Evolutionary conservation across 2,888 invertebrate species (phyloP).

Genomic region (Drosophila rubida): DNA sequence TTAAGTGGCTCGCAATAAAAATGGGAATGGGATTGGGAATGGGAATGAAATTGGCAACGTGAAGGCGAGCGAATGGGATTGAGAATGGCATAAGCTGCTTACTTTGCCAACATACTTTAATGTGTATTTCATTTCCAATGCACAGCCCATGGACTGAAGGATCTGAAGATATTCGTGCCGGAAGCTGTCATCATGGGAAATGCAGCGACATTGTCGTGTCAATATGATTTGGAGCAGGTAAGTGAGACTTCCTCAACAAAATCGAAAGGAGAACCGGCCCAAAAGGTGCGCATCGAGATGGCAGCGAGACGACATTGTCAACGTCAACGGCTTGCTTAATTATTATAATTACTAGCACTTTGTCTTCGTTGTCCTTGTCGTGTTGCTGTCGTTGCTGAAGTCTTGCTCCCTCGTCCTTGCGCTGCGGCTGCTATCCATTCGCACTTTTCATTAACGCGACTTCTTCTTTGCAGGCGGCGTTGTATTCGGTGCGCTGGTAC

Average conservation of each 20-base stretch:
- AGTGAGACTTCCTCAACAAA: constrained; percentile 55
- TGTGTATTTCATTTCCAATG: constrained; percentile 14
- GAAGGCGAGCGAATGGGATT: not conserved
- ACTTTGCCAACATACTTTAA: constrained; percentile 30
- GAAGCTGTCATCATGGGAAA: constrained; percentile 85
- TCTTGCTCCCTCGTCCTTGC: constrained; percentile 5
- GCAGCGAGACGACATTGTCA: constrained; percentile 40
- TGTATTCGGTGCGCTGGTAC: constrained; percentile 89
- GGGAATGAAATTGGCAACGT: not conserved
- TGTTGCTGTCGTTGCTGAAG: constrained; percentile 9
- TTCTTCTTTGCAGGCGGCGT: constrained; percentile 80
- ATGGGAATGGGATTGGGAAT: too few relatives aligned
- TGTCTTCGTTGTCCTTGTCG: constrained; percentile 58
- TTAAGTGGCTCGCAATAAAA: constrained; percentile 19
- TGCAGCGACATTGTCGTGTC: constrained; percentile 85
- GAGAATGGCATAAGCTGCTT: constrained; percentile 37
- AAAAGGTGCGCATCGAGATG: constrained; percentile 9
- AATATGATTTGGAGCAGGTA: constrained; percentile 85
- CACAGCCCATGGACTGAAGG: constrained; percentile 84
- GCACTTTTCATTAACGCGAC: constrained; percentile 59
- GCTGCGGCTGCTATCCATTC: constrained; percentile 31
- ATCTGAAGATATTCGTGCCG: constrained; percentile 85
- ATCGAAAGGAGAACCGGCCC: not conserved
- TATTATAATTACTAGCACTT: constrained; percentile 78
- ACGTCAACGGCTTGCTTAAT: constrained; percentile 67